phyloP scores from a whole-genome alignment of 2,888 invertebrate species.

The Aspidiotus destructor region DNA sequence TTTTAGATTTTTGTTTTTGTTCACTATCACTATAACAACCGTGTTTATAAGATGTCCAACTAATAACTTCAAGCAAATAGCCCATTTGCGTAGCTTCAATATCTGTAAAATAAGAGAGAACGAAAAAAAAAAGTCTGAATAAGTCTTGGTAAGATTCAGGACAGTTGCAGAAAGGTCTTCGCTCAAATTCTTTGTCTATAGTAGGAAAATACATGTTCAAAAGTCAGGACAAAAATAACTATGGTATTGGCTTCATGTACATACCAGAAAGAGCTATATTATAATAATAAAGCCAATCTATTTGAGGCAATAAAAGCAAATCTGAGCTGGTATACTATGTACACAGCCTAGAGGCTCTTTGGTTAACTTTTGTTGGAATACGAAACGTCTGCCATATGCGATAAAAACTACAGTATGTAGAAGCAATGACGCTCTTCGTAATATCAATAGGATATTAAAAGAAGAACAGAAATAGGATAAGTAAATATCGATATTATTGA shows the following conservation, averaged over 20 bases:
- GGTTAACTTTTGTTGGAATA: slow-evolving; percentile 29
- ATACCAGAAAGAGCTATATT: neutral
- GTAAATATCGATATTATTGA: neutral
- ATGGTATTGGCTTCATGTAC: slow-evolving; percentile 24
- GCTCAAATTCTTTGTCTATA: neutral
- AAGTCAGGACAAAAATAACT: slow-evolving; percentile 25
- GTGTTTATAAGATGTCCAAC: too few relatives aligned
- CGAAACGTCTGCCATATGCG: slow-evolving; percentile 20
- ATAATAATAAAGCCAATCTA: slow-evolving; percentile 22
- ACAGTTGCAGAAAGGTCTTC: too few relatives aligned
- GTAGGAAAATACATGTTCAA: slow-evolving; percentile 13
- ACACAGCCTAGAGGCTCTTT: slow-evolving; percentile 31
- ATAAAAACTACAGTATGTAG: slow-evolving; percentile 5
- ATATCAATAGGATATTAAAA: too few relatives aligned
- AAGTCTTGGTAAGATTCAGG: too few relatives aligned
- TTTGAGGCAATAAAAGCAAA: slow-evolving; percentile 28
- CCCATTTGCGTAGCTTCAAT: too few relatives aligned
- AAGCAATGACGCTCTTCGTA: neutral
- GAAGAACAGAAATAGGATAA: too few relatives aligned
- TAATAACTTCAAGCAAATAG: too few relatives aligned
- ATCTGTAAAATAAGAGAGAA: too few relatives aligned
- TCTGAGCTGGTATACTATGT: slow-evolving; percentile 27
- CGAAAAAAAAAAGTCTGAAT: too few relatives aligned
- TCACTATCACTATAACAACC: too few relatives aligned
- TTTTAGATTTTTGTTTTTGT: too few relatives aligned